Evolutionary conservation across 2,888 invertebrate genomes (phyloP), one percentile per base, ranked within the genome.

Genomic region (Limnephilus lunatus): DNA sequence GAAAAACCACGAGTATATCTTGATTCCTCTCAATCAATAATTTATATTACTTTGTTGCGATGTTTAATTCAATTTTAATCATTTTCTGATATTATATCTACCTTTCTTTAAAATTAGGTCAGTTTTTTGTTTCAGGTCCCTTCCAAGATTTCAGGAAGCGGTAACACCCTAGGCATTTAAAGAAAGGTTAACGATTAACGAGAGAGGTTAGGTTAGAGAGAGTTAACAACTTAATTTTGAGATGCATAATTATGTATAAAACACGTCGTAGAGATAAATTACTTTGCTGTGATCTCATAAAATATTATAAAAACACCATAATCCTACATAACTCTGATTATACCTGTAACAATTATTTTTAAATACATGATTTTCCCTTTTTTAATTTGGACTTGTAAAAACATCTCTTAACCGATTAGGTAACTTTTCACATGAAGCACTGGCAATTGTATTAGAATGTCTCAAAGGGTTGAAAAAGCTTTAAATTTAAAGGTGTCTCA

Each of bases 381-480:
- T 53, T 53, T 53, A 19, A 15, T 53, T 53, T 53, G 53, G 15
- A 53, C 53, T 53, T 53, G 25, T 1, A 68, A 25, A 68, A 68
- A 68, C 9, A 9, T n/a, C 68, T 19, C 68, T 19, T 1, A 68
- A 68, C 68, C 25, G 25, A 68, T 2, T 25, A 9, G 25, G 9
- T 25, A 68, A 68, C 68, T 68, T 68, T 68, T 68, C 68, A 68
- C 0, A 19, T 53, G 15, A n/a, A 68, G 68, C 2, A 68, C 68
- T n/a, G 68, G 9, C 7, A 68, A 53, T 53, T 53, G 19, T 53
- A 25, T 53, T 53, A 53, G 48, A 68, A 25, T 25, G 19, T 68
- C 25, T 48, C 48, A n/a, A 86, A 44, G 48, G 86, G 83, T 83
- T 83, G n/a, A 86, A 86, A 86, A 12, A 86, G 86, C 86, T 86